Evolutionary conservation across 1,140 invertebrate genomes (phyloP).

Genomic region (Xylocopa sonorina): DNA sequence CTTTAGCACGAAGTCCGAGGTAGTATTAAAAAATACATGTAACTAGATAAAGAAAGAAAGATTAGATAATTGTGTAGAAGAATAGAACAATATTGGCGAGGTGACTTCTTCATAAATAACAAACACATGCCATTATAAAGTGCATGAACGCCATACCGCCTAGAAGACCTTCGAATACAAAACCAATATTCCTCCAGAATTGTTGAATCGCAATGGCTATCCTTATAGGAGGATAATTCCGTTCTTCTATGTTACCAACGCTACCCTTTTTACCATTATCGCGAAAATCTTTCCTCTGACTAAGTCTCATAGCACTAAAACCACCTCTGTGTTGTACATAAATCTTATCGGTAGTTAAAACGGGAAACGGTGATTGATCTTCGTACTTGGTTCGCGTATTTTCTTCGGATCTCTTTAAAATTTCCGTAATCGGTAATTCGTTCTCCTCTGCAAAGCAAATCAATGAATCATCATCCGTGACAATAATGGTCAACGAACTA

Average conservation of each 20-base stretch:
- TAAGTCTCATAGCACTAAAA: conserved; percentile 77
- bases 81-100: too few relatives aligned
- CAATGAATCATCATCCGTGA: too few relatives aligned
- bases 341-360: conserved; percentile 77
- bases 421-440: conserved; percentile 78
- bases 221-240: conserved; percentile 68
- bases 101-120: background rate
- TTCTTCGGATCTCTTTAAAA: conserved; percentile 74
- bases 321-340: conserved; percentile 78
- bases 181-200: conserved; percentile 71
- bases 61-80: background rate
- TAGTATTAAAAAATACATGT: conserved; percentile 65
- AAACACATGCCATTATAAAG: conserved; percentile 72
- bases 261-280: background rate
- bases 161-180: conserved; percentile 78
- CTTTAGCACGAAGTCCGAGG: conserved; percentile 41
- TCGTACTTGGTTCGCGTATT: conserved; percentile 72
- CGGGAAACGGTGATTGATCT: conserved; percentile 70
- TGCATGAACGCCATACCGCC: conserved; percentile 78
- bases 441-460: conserved; percentile 21
- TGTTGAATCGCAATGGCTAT: conserved; percentile 74
- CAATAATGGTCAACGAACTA: too few relatives aligned
- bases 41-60: conserved; percentile 64
- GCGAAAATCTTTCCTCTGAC: conserved; percentile 36
- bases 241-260: conserved; percentile 25